phyloP scores from a whole-genome alignment of 2,888 invertebrate species.

The Patella ulyssiponensis region DNA sequence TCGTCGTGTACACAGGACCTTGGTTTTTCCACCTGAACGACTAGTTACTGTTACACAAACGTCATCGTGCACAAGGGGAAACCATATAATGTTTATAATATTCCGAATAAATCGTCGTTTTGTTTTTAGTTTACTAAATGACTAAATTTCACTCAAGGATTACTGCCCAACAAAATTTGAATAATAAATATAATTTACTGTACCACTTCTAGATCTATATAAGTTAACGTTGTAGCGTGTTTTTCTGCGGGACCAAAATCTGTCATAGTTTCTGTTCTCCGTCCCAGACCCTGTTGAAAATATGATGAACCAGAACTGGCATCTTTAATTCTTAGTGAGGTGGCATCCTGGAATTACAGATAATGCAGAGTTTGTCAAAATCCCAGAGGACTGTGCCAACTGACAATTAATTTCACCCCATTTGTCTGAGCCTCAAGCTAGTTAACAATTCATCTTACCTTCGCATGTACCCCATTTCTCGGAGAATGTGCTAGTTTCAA shows the following conservation, averaged over 20 bases:
- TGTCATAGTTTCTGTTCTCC: conserved; percentile 56
- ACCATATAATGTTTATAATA: too few relatives aligned
- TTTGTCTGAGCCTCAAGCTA: conserved; percentile 25
- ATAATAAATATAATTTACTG: neutral
- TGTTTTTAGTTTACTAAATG: too few relatives aligned
- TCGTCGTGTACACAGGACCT: too few relatives aligned
- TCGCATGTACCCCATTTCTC: conserved; percentile 57
- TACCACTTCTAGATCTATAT: conserved; percentile 63
- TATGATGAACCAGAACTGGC: conserved; percentile 52
- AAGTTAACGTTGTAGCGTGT: conserved; percentile 57
- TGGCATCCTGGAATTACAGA: conserved; percentile 46
- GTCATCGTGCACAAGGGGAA: too few relatives aligned
- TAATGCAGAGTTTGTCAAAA: too few relatives aligned
- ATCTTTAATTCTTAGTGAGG: conserved; percentile 45
- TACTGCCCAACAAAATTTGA: too few relatives aligned
- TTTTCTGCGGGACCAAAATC: conserved; percentile 64
- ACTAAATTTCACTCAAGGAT: too few relatives aligned
- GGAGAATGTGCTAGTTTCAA: conserved; percentile 61
- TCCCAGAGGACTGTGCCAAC: too few relatives aligned
- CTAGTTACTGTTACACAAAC: too few relatives aligned
- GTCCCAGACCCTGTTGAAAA: conserved; percentile 61
- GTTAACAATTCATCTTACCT: conserved; percentile 40
- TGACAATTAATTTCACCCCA: too few relatives aligned
- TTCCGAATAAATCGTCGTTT: too few relatives aligned
- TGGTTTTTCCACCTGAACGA: too few relatives aligned